phyloP scores from a whole-genome alignment of 2,797 vertebrate genomes.

The Limnodromus scolopaceus region DNA sequence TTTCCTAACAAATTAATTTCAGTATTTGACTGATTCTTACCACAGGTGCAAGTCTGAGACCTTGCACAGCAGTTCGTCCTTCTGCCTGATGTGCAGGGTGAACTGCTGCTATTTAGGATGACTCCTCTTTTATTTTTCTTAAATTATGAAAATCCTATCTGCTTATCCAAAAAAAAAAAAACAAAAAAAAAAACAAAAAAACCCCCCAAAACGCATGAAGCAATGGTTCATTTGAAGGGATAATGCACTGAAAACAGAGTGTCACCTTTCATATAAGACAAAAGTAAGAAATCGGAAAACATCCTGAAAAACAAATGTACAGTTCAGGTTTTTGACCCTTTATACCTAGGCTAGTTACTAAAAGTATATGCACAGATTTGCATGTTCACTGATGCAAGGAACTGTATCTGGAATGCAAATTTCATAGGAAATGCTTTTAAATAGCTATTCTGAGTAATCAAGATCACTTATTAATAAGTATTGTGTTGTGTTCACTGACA shows the following conservation, averaged over 20 bases:
- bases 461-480: background rate
- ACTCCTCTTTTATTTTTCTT: background rate
- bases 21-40: background rate
- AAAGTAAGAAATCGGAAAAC: background rate
- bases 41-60: background rate
- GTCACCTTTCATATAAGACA: background rate
- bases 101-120: background rate
- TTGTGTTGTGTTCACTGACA: background rate
- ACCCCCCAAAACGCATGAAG: background rate
- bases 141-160: background rate
- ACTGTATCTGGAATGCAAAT: background rate
- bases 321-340: background rate
- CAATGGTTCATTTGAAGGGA: background rate
- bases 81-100: background rate
- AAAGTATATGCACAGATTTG: background rate
- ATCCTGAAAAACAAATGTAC: background rate
- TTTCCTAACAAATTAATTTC: background rate
- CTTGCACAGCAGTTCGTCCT: background rate
- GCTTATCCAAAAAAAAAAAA: background rate
- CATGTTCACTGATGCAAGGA: background rate
- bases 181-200: too few species aligned
- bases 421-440: background rate
- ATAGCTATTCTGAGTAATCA: background rate
- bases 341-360: background rate
- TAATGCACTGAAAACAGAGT: background rate